These are phyloP conservation scores for Drosophila longiperda DNA, from an alignment of 2,888 invertebrate genomes.

Conservation along the genomic window DNA sequence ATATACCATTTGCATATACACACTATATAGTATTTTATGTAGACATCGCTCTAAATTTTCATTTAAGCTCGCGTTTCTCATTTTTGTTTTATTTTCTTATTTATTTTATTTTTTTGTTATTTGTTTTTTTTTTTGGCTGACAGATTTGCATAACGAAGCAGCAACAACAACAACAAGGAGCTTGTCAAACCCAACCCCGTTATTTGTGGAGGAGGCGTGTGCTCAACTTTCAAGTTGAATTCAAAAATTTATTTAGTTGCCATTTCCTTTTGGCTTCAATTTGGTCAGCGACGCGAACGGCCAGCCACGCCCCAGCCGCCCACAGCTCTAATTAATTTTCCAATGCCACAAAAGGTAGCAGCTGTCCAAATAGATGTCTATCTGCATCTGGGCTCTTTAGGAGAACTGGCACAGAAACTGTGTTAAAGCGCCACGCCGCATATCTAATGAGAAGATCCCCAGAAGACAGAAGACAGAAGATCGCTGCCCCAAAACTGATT, in stretches of 20 bases:
- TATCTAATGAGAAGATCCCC: conserved; percentile 61
- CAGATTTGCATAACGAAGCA: conserved; percentile 81
- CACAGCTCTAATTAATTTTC: conserved; percentile 73
- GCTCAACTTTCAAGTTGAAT: conserved; percentile 50
- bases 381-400: conserved; percentile 26
- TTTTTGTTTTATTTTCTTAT: conserved; percentile 45
- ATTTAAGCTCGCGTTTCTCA: conserved; percentile 57
- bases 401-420: conserved; percentile 52
- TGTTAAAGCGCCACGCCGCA: conserved; percentile 59
- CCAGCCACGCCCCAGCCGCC: conserved; percentile 29
- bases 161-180: conserved; percentile 33
- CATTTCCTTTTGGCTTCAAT: conserved; percentile 58
- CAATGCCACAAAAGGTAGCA: conserved; percentile 54
- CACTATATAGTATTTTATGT: conserved; percentile 63
- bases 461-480: conserved; percentile 21
- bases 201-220: conserved; percentile 17
- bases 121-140: conserved; percentile 35
- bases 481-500: conserved; percentile 61
- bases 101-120: conserved; percentile 30
- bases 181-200: neutral
- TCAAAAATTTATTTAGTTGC: conserved; percentile 66
- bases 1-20: conserved; percentile 72
- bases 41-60: conserved; percentile 63
- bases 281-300: conserved; percentile 57
- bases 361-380: conserved; percentile 42